These are phyloP conservation scores for Mus minutoides DNA, from an alignment of 2,797 vertebrate species.

Conservation along the genomic window DNA sequence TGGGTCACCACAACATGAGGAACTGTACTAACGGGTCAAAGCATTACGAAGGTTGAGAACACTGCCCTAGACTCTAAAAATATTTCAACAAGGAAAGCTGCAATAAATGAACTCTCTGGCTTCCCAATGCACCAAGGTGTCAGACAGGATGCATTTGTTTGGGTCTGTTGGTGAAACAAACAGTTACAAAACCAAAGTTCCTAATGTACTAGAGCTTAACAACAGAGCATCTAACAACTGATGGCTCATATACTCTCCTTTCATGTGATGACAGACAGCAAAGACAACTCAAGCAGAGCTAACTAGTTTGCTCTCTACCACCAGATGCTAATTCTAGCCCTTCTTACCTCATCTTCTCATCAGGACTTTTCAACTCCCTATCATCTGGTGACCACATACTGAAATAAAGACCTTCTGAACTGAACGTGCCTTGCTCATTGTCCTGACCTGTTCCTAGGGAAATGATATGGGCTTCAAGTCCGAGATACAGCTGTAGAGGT, in stretches of 20 bases:
- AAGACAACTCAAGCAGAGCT: not conserved
- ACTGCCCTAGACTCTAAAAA: not conserved
- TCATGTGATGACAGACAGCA: not conserved
- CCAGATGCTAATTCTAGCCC: not conserved
- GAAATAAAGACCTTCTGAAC: not conserved
- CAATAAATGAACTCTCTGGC: not conserved
- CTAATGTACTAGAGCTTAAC: not conserved
- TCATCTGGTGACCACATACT: not conserved
- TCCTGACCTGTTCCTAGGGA: not conserved
- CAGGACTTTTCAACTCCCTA: not conserved
- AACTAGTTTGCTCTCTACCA: constrained; percentile 8
- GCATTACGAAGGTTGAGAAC: not conserved
- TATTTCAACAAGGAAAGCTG: constrained; percentile 4
- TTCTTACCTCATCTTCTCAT: not conserved
- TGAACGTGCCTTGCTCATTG: not conserved
- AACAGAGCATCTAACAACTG: not conserved
- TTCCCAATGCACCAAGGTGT: not conserved
- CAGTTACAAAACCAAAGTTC: not conserved
- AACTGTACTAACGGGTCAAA: not conserved
- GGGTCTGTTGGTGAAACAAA: not conserved
- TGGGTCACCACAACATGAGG: not conserved
- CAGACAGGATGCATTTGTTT: not conserved
- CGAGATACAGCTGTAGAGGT: not conserved
- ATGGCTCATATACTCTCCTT: not conserved
- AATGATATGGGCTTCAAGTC: not conserved